Evolutionary conservation across 2,797 vertebrate species (phyloP).

Genomic region (Macroramphosus scolopax): DNA sequence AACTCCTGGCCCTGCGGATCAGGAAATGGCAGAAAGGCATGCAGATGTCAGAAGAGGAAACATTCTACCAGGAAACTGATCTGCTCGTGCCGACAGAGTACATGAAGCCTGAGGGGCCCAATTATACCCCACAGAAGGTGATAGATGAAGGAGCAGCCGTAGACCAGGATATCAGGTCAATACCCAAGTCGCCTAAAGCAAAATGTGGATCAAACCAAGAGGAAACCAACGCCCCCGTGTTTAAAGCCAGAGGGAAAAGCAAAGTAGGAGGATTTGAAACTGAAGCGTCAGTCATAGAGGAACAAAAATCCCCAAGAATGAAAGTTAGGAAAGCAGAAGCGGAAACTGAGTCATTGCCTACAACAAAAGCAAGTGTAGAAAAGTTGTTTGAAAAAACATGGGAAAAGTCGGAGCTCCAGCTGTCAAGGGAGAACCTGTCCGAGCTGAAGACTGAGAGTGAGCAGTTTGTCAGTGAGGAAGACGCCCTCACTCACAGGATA

Average conservation of each 20-base stretch:
- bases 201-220: constrained; percentile 7
- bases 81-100: constrained; percentile 35
- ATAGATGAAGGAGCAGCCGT: constrained; percentile 17
- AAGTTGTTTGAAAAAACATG: constrained; percentile 59
- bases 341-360: constrained; percentile 21
- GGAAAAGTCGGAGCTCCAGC: constrained; percentile 69
- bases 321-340: constrained; percentile 22
- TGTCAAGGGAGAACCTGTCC: constrained; percentile 77
- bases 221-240: background rate
- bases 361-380: constrained; percentile 39
- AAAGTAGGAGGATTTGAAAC: constrained; percentile 15
- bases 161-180: background rate
- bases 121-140: constrained; percentile 22
- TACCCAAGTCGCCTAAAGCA: constrained; percentile 10
- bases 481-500: constrained; percentile 77
- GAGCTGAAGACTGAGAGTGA: constrained; percentile 75
- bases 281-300: background rate
- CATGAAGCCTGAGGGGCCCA: constrained; percentile 32
- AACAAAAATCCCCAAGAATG: constrained; percentile 28
- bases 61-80: constrained; percentile 50
- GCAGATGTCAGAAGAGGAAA: constrained; percentile 55
- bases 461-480: constrained; percentile 73
- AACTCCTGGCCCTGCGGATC: constrained; percentile 64
- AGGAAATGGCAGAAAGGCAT: constrained; percentile 75
- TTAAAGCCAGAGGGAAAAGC: constrained; percentile 17